A percentile compares a stretch with the other conserved stretches of the same genome.
Evolutionary conservation across 35 echinoderm and acorn worm genomes (phyloP).

Genomic region (Apostichopus californicus): DNA sequence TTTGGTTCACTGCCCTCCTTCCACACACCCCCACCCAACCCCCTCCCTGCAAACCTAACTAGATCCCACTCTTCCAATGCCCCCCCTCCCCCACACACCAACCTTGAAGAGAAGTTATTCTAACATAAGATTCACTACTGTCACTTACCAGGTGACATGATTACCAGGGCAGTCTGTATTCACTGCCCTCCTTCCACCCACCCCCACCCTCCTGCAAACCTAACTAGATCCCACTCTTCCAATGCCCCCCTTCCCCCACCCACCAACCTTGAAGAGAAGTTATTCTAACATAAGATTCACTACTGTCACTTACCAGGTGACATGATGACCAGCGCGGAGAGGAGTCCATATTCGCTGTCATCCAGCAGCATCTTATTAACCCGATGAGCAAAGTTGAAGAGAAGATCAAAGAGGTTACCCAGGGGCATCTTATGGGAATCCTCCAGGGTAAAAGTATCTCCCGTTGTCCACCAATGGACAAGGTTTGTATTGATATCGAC

Average conservation of each 20-base stretch:
- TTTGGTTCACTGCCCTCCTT: too few species aligned
- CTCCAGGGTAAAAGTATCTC: constrained; percentile 85
- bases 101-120: too few species aligned
- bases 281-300: neutral
- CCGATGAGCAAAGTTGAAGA: constrained; percentile 89
- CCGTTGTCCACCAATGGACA: constrained; percentile 98
- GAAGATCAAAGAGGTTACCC: constrained; percentile 93
- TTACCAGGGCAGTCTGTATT: too few species aligned
- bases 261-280: too few species aligned
- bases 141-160: constrained; percentile 40
- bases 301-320: constrained; percentile 78
- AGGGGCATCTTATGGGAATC: constrained; percentile 92
- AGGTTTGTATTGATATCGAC: constrained; percentile 75
- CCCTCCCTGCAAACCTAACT: too few species aligned
- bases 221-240: too few species aligned
- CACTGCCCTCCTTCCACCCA: too few species aligned
- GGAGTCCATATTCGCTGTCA: constrained; percentile 88
- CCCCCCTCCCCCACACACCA: too few species aligned
- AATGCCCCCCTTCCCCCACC: too few species aligned
- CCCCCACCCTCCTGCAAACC: too few species aligned
- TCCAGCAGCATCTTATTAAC: constrained; percentile 92
- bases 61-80: too few species aligned
- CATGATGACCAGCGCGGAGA: constrained; percentile 97
- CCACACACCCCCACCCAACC: too few species aligned
- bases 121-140: neutral